A percentile compares a stretch with the other conserved stretches of the same genome.
Conservation (phyloP, 1,140 invertebrate species). For the Drosophila punjabiensis region DNA sequence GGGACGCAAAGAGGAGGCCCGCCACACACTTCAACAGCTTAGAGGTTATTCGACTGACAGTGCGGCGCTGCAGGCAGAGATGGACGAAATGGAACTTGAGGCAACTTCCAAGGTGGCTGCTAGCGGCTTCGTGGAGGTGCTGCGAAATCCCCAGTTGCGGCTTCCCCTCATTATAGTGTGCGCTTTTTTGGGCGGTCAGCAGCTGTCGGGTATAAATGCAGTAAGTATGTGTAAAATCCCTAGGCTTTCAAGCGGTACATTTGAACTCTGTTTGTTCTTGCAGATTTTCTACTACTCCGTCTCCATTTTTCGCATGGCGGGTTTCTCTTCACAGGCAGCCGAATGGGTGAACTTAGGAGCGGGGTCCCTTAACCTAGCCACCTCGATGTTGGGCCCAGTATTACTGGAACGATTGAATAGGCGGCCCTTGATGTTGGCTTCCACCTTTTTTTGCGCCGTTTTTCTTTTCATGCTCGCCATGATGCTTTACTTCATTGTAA, state of each 20-base stretch:
- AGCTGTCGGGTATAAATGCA: slow-evolving; percentile 94
- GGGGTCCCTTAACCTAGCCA: slow-evolving; percentile 89
- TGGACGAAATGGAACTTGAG: slow-evolving; percentile 80
- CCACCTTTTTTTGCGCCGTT: slow-evolving; percentile 86
- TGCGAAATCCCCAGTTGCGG: slow-evolving; percentile 51
- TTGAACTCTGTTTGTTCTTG: not conserved
- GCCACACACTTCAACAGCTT: slow-evolving; percentile 77
- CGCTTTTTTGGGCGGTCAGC: slow-evolving; percentile 92
- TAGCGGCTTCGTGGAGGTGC: slow-evolving; percentile 86
- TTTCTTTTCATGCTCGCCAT: slow-evolving; percentile 87
- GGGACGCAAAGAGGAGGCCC: slow-evolving; percentile 87
- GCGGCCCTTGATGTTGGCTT: slow-evolving; percentile 87
- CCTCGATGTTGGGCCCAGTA: slow-evolving; percentile 88
- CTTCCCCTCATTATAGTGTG: slow-evolving; percentile 90
- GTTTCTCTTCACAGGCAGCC: slow-evolving; percentile 86
- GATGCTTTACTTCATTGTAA: slow-evolving; percentile 87
- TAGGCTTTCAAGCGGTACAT: not conserved
- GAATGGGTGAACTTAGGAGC: slow-evolving; percentile 90
- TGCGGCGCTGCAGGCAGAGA: slow-evolving; percentile 83
- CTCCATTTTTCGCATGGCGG: slow-evolving; percentile 88
- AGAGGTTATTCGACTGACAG: slow-evolving; percentile 57
- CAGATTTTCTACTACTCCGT: slow-evolving; percentile 92
- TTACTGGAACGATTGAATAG: slow-evolving; percentile 87
- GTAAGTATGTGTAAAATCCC: slow-evolving; percentile 83
- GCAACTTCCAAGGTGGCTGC: slow-evolving; percentile 84